These are phyloP conservation scores for Hoplostethus mediterraneus DNA, from an alignment of 2,797 vertebrate genomes.

Conservation along the genomic window DNA sequence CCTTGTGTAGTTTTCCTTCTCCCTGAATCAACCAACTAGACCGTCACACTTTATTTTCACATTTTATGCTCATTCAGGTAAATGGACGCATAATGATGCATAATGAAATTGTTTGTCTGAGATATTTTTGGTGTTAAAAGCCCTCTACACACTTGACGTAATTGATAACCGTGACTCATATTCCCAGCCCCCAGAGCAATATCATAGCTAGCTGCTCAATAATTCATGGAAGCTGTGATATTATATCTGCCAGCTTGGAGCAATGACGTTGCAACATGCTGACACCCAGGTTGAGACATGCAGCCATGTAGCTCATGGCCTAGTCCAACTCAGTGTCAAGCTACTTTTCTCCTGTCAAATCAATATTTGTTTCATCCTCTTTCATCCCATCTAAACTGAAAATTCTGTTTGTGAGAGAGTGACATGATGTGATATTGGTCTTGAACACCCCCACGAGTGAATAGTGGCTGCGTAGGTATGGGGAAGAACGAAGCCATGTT, in stretches of 20 bases:
- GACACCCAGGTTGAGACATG: slow-evolving; percentile 31
- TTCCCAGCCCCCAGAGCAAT: slow-evolving; percentile 54
- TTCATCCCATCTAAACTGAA: neutral
- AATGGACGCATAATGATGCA: neutral
- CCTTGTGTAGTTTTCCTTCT: neutral
- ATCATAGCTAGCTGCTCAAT: slow-evolving; percentile 68
- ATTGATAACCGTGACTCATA: slow-evolving; percentile 61
- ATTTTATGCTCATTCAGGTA: slow-evolving; percentile 19
- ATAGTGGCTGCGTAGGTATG: slow-evolving; percentile 35
- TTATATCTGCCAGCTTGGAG: slow-evolving; percentile 42
- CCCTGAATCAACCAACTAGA: slow-evolving; percentile 15
- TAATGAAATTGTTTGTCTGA: neutral
- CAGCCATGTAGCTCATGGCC: slow-evolving; percentile 15
- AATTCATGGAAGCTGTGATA: slow-evolving; percentile 70
- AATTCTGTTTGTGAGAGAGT: slow-evolving; percentile 36
- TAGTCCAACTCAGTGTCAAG: slow-evolving; percentile 15
- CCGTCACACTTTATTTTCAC: slow-evolving; percentile 1
- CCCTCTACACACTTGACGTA: slow-evolving; percentile 42
- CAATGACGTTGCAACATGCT: slow-evolving; percentile 14
- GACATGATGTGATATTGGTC: slow-evolving; percentile 27
- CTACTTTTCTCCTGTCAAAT: slow-evolving; percentile 26
- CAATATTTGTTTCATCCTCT: slow-evolving; percentile 24
- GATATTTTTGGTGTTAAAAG: no score
- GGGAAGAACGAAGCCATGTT: slow-evolving; percentile 58
- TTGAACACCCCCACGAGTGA: slow-evolving; percentile 32